Evolutionary conservation across 1,140 invertebrate genomes (phyloP), one percentile per base, ranked within the genome.

Genomic region (Cephus cinctus): DNA sequence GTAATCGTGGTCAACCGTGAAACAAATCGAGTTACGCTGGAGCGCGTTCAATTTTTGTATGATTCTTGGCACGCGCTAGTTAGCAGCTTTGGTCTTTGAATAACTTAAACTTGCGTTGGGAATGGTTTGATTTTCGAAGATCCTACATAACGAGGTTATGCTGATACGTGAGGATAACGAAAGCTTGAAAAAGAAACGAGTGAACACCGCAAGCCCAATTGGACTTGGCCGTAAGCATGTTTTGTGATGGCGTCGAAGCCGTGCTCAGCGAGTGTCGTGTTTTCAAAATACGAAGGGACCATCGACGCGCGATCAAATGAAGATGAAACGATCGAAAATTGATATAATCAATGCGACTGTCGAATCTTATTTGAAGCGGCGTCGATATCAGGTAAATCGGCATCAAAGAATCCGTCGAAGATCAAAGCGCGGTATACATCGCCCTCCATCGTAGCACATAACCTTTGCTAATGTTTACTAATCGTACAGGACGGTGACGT

Each of bases 251-350:
- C 51, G 51, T 53, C 51, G 49, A 48, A 48, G 35, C 34, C 41
- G 25, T 31, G 40, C 23, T 44, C 20, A 46, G 44, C 36, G 42
- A n/a, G 22, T 11, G 35, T 53, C 15, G 46, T 53, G 35, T 49
- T 49, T 53, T 53, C 34, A 48, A 53, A 53, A 49, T 49, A 53
- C 34, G 40, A 35, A 52, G 43, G 16, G 35, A 34, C 27, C 34
- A 54, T 41, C 43, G 43, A 46, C 40, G 30, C 30, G 20, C 22
- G 43, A 42, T 40, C 18, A 38, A 53, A 69, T 70, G 63, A 75
- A 73, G 49, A 78, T 78, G 76, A 78, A 78, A 71, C 73, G 75
- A 35, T 62, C 68, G 34, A 74, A 72, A 57, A 64, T 59, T 45
- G 76, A 78, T 27, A 52, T 74, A 44, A 75, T 78, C 42, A 76